phyloP scores from a whole-genome alignment of 2,888 invertebrate species.

The Tipula unca region DNA sequence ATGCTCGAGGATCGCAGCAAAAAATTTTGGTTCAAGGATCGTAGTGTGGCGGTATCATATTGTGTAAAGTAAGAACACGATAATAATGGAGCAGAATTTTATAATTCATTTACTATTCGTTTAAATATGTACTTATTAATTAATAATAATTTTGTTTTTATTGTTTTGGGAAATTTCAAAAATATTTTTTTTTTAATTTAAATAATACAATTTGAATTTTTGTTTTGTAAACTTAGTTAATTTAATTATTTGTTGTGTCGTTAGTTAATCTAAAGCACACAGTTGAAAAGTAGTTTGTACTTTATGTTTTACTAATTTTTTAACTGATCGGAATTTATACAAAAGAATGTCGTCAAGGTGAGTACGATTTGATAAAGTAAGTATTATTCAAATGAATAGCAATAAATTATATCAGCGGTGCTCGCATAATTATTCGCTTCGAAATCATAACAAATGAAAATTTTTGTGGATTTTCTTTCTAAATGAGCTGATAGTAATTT shows the following conservation, averaged over 20 bases:
- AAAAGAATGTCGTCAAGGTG: background rate
- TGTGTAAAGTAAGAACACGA: no score
- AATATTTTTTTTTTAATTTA: background rate
- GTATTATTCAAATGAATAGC: no score
- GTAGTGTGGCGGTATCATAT: background rate
- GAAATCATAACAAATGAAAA: no score
- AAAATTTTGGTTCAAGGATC: background rate
- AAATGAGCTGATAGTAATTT: no score
- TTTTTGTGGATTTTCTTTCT: no score
- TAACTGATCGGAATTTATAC: background rate
- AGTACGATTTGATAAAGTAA: background rate
- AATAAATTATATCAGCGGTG: no score
- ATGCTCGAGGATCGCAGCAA: background rate
- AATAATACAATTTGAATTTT: background rate
- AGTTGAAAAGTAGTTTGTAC: background rate
- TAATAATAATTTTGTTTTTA: background rate
- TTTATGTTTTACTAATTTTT: background rate
- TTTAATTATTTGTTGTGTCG: background rate
- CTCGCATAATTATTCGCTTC: no score
- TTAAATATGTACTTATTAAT: background rate
- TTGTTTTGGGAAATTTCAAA: background rate
- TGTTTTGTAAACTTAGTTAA: background rate
- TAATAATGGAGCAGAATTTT: background rate
- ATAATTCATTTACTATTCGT: background rate
- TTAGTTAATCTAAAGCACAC: background rate